Evolutionary conservation across 1,140 invertebrate genomes (phyloP).

Genomic region (Arctopsyche grandis): DNA sequence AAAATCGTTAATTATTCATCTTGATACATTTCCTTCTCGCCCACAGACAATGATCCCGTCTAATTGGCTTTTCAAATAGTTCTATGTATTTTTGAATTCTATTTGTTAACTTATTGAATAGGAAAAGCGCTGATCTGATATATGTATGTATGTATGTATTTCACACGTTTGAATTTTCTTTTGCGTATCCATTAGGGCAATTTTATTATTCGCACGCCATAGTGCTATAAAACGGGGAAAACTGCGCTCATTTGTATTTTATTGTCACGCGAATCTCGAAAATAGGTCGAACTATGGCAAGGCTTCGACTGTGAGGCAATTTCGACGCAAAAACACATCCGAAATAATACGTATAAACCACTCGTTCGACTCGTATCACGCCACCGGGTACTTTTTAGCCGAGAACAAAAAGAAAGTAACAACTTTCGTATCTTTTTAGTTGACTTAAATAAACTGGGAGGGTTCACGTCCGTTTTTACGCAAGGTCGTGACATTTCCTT

Average conservation of each 20-base stretch:
- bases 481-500: conserved; percentile 26
- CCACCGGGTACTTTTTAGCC: background rate
- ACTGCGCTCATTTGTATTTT: conserved; percentile 32
- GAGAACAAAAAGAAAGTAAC: background rate
- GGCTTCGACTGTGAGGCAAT: background rate
- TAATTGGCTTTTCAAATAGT: background rate
- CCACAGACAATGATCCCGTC: background rate
- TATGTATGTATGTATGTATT: background rate
- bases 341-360: background rate
- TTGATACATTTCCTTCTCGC: too few species aligned
- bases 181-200: background rate
- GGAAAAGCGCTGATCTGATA: background rate
- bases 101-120: background rate
- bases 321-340: background rate
- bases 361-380: background rate
- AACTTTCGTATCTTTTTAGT: conserved; percentile 10
- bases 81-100: background rate
- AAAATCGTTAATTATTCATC: background rate
- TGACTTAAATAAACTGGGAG: background rate
- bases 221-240: conserved; percentile 33
- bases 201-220: conserved; percentile 25
- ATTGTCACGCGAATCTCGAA: conserved; percentile 36
- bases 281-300: conserved; percentile 12
- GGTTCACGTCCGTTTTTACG: background rate
- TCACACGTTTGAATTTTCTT: background rate